Evolutionary conservation across 1,140 invertebrate genomes (phyloP).

Genomic region (Anadara kagoshimensis): DNA sequence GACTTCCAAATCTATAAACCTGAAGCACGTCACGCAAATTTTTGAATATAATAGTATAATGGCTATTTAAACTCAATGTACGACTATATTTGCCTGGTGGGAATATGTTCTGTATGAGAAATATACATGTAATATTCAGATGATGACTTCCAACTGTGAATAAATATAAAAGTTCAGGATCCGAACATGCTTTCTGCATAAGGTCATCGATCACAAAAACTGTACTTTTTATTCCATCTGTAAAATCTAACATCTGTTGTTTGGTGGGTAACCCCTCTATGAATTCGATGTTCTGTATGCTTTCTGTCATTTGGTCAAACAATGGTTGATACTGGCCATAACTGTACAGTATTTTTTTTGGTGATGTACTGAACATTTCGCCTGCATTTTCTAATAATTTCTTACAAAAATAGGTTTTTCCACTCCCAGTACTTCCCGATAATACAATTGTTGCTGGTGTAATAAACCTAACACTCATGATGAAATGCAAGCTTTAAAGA

Average conservation of each 20-base stretch:
- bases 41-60: slow-evolving; percentile 25
- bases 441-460: slow-evolving; percentile 10
- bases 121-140: slow-evolving; percentile 11
- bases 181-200: slow-evolving; percentile 9
- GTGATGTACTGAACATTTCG: slow-evolving; percentile 19
- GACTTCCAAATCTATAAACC: slow-evolving; percentile 24
- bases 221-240: slow-evolving; percentile 1
- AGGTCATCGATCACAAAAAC: slow-evolving; percentile 29
- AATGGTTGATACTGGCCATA: slow-evolving; percentile 23
- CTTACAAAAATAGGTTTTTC: slow-evolving; percentile 18
- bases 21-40: slow-evolving; percentile 31
- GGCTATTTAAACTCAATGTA: no score
- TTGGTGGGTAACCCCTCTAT: slow-evolving; percentile 11
- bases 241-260: slow-evolving; percentile 15
- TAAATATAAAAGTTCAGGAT: slow-evolving; percentile 12
- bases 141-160: slow-evolving; percentile 26
- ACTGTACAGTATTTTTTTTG: slow-evolving; percentile 20
- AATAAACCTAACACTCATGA: no score
- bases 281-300: no score
- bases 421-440: slow-evolving; percentile 19
- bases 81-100: slow-evolving; percentile 20
- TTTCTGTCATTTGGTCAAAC: slow-evolving; percentile 19
- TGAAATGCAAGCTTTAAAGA: no score
- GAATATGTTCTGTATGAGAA: slow-evolving; percentile 32
- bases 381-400: slow-evolving; percentile 3